Evolutionary conservation across 30 jellyfish, hydroid and myxozoan genomes (phyloP), one percentile per base, ranked within the genome.

Genomic region (Catostylus mosaicus): DNA sequence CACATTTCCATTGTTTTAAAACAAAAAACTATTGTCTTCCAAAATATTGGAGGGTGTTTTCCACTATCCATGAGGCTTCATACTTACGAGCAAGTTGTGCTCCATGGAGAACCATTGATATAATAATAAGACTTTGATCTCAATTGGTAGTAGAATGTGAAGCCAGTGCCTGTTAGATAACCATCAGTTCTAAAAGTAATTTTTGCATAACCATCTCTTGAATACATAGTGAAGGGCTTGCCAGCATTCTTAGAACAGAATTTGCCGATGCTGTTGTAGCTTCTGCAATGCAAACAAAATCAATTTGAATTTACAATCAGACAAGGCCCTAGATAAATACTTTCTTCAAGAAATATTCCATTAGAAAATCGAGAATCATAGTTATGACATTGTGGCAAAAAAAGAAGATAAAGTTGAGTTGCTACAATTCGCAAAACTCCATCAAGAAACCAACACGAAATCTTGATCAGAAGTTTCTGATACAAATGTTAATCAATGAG

Each of bases 171-270:
- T 43, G 20, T 23, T 10, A 20, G 1, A 9, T 7, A 22, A 12
- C 50, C 75, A 38, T 20, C 67, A 33, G 82, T 1, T 5, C 26
- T 12, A 26, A 36, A 35, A 23, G 6, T n/a, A 19, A 70, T 46
- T 54, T 43, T 70, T 1, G 82, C 82, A 46, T 70, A 70, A 43
- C 82, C 67, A 43, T 70, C 82, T 23, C 37, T 46, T 40, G 82
- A 70, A 47, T 37, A 70, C 82, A 70, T 70, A 5, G 66, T 37
- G 40, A 70, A 70, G 4, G 82, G 82, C 33, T 4, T 22, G 10
- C 67, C 47, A 23, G 82, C 37, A 46, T 70, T 70, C 45, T 26
- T 24, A 1, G 82, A 70, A 26, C 82, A 70, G 67, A 16, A 70
- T 23, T 70, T 70, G 3, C 82, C 82, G n/a, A 70, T 46, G 46